These are phyloP conservation scores for Micronycteris hirsuta DNA, from an alignment of 2,113 vertebrate genomes.

Conservation along the genomic window DNA sequence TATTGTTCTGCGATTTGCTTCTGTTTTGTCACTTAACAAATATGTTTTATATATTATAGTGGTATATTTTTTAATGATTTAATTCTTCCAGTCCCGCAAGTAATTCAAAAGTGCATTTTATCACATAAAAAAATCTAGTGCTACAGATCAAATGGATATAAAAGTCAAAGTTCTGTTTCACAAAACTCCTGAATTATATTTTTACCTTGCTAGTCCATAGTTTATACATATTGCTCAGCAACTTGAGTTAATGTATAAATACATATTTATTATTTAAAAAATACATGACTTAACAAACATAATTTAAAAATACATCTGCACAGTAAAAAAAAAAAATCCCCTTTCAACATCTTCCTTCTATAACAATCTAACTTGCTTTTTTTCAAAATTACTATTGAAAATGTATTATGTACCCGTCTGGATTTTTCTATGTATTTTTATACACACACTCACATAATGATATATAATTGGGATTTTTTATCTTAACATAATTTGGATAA, in stretches of 20 bases:
- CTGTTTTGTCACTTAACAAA: conserved; percentile 19
- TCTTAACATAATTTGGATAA: background rate
- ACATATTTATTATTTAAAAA: background rate
- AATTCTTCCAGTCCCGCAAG: background rate
- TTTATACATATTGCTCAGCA: background rate
- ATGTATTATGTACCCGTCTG: background rate
- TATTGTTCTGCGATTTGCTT: background rate
- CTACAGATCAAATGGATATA: background rate
- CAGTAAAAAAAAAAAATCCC: background rate
- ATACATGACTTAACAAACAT: background rate
- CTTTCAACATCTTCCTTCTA: background rate
- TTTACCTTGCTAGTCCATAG: background rate
- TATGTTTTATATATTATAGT: background rate
- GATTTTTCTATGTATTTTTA: background rate
- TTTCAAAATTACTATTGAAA: background rate
- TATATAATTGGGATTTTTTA: background rate
- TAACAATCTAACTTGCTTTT: background rate
- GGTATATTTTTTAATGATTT: conserved; percentile 12
- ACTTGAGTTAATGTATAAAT: background rate
- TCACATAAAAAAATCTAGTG: background rate
- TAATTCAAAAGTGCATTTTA: background rate
- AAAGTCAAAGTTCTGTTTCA: conserved; percentile 1
- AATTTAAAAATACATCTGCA: background rate
- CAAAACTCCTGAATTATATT: background rate
- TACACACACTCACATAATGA: background rate